Evolutionary conservation across 2,888 invertebrate species (phyloP).

Genomic region (Sarcophaga caerulescens): DNA sequence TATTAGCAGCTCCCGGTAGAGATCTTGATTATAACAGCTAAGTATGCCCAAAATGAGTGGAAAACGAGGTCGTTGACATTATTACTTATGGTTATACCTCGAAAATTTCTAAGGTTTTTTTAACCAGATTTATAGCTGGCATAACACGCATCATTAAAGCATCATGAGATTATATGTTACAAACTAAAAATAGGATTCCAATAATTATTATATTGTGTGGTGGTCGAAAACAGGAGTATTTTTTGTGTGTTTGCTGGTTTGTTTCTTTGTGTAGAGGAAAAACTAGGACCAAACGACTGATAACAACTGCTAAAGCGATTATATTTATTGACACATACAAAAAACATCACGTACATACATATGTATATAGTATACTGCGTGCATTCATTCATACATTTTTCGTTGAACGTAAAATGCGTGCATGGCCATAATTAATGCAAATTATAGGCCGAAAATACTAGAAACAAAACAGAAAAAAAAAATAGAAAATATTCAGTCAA

Average conservation of each 20-base stretch:
- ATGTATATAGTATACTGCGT: neutral
- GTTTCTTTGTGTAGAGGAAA: neutral
- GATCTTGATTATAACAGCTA: too few relatives aligned
- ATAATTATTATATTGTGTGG: slow-evolving; percentile 53
- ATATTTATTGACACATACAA: slow-evolving; percentile 40
- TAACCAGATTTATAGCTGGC: too few relatives aligned
- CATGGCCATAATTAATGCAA: slow-evolving; percentile 65
- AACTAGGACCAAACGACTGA: slow-evolving; percentile 29
- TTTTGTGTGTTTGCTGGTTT: too few relatives aligned
- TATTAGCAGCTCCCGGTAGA: too few relatives aligned
- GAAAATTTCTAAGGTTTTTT: too few relatives aligned
- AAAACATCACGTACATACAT: neutral
- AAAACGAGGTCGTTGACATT: too few relatives aligned
- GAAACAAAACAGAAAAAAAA: too few relatives aligned
- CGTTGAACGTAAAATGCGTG: slow-evolving; percentile 40
- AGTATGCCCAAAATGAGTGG: too few relatives aligned
- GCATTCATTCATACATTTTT: neutral
- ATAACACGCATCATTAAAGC: too few relatives aligned
- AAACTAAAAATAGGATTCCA: slow-evolving; percentile 47
- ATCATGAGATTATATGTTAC: neutral
- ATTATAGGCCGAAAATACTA: slow-evolving; percentile 56
- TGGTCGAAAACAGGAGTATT: neutral
- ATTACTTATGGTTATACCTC: too few relatives aligned
- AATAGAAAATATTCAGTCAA: slow-evolving; percentile 50
- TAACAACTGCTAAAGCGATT: slow-evolving; percentile 43